A percentile compares a stretch with the other conserved stretches of the same genome.
These are phyloP conservation scores for Aptenodytes patagonicus DNA, from an alignment of 2,113 vertebrate species.

Conservation along the genomic window DNA sequence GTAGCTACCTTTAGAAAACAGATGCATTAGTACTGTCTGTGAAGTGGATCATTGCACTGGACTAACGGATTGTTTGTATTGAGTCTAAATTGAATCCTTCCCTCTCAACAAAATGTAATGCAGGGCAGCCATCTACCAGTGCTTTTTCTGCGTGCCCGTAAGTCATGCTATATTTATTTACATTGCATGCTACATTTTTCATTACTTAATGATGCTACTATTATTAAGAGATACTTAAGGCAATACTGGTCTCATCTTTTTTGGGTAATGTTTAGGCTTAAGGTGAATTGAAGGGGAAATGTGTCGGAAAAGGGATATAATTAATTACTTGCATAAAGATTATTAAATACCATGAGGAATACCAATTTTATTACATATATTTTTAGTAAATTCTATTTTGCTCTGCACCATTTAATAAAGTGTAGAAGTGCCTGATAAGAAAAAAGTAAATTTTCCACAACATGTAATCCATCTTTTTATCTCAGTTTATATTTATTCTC, in stretches of 20 bases:
- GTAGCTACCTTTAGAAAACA: not conserved
- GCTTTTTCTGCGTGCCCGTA: not conserved
- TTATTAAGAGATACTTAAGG: not conserved
- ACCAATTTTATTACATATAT: not conserved
- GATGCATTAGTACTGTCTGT: not conserved
- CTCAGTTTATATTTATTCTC: not conserved
- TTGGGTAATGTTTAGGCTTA: not conserved
- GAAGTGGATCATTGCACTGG: not conserved
- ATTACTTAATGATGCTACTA: not conserved
- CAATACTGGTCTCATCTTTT: not conserved
- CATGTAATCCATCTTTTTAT: not conserved
- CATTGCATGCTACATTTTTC: not conserved
- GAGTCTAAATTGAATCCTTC: not conserved
- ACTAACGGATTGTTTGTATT: not conserved
- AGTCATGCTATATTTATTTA: not conserved
- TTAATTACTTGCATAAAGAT: not conserved
- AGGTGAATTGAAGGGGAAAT: not conserved
- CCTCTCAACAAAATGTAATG: not conserved
- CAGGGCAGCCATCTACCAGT: not conserved
- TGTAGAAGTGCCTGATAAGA: not conserved
- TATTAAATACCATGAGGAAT: not conserved
- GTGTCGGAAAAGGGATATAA: accelerated
- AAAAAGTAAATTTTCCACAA: not conserved
- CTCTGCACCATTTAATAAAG: not conserved
- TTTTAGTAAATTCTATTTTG: not conserved